A percentile compares a stretch with the other conserved stretches of the same genome.
phyloP scores from a whole-genome alignment of 2,888 invertebrate genomes.

The Netelia melanura region DNA sequence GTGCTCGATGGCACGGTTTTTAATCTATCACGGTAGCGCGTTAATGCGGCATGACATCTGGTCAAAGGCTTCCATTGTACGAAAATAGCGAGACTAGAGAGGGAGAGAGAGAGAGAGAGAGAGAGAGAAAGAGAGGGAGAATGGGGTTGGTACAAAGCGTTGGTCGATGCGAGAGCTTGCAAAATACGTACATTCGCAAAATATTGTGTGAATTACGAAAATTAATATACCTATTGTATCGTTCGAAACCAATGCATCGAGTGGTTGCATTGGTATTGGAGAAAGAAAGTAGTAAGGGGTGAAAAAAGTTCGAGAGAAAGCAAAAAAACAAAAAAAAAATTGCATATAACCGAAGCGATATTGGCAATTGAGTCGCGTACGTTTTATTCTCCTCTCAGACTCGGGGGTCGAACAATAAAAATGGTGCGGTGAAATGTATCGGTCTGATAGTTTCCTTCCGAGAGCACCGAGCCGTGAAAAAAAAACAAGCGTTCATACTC shows the following conservation, averaged over 20 bases:
- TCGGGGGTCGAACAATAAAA: conserved; percentile 37
- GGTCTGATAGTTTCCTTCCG: conserved; percentile 2
- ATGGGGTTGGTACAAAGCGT: conserved; percentile 46
- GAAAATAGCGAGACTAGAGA: conserved; percentile 10
- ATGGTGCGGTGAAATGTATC: conserved; percentile 35
- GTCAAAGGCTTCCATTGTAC: conserved; percentile 58
- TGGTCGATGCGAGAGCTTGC: conserved; percentile 30
- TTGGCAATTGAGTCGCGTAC: conserved; percentile 38
- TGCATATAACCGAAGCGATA: conserved; percentile 15
- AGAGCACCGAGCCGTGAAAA: conserved; percentile 8
- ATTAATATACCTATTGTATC: conserved; percentile 37
- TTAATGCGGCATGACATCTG: conserved; percentile 67
- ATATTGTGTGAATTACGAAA: conserved; percentile 40
- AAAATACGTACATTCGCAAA: conserved; percentile 5
- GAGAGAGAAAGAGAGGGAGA: conserved; percentile 38
- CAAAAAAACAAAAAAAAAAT: conserved; percentile 25
- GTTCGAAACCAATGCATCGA: conserved; percentile 15
- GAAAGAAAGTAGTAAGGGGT: background rate
- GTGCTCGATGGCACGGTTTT: conserved; percentile 52
- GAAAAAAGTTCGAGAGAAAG: background rate
- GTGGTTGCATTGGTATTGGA: background rate
- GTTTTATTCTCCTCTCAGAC: background rate
- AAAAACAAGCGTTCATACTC: conserved; percentile 14
- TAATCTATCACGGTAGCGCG: conserved; percentile 53
- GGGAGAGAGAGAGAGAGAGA: conserved; percentile 24